Percentiles rank a stretch among this genome's conserved stretches.
phyloP scores from a whole-genome alignment of 2,888 invertebrate species.

The Trissonchulus sp. region DNA sequence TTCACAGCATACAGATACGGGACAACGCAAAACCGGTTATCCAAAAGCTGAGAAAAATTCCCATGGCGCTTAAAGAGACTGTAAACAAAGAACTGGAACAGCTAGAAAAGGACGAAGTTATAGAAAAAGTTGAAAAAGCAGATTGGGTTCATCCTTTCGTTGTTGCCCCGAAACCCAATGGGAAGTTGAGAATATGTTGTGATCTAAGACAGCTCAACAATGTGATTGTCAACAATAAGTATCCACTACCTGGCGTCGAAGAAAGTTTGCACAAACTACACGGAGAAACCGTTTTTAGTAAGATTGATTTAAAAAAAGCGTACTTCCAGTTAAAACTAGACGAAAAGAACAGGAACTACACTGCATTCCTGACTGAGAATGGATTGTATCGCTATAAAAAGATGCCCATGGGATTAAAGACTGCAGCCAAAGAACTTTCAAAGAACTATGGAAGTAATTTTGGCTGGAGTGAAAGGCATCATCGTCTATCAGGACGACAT shows the following conservation, averaged over 20 bases:
- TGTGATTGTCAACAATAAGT: background rate
- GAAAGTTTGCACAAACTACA: background rate
- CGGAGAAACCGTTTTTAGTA: background rate
- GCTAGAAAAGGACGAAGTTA: background rate
- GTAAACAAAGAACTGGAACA: background rate
- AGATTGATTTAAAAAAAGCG: background rate
- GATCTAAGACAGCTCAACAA: background rate
- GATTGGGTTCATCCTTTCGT: slow-evolving; percentile 4
- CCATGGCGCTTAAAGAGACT: background rate
- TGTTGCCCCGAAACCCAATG: background rate
- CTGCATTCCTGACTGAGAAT: background rate
- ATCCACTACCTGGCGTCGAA: slow-evolving; percentile 1
- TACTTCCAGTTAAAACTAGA: background rate
- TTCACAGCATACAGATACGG: background rate
- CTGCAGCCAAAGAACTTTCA: background rate
- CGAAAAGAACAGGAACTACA: background rate
- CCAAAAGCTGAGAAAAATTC: background rate
- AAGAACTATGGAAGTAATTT: background rate
- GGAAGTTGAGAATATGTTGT: background rate
- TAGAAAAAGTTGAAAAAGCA: slow-evolving; percentile 8
- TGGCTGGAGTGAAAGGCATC: background rate
- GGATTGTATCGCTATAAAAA: background rate
- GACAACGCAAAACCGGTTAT: background rate
- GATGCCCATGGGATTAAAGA: background rate
- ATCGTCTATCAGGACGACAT: slow-evolving; percentile 4